Percentiles rank a stretch among this genome's conserved stretches.
Evolutionary conservation across 2,797 vertebrate species (phyloP).

Genomic region (Catharus ustulatus): DNA sequence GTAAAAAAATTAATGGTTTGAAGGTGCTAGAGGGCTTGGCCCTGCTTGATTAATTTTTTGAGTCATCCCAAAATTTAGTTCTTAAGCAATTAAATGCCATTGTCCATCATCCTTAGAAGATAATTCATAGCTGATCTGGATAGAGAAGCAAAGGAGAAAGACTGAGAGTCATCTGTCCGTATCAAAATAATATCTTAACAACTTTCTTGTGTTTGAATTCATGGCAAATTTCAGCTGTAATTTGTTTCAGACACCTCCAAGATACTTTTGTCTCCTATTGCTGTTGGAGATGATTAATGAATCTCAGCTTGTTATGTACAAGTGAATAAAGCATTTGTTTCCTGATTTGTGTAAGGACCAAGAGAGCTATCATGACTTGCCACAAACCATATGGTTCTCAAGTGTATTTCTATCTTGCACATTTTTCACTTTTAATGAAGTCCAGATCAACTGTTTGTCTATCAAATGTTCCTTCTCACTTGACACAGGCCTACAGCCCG

Average conservation of each 20-base stretch:
- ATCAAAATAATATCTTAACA: neutral
- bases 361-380: neutral
- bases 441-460: neutral
- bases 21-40: neutral
- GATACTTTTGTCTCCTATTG: neutral
- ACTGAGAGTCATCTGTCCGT: fast-evolving
- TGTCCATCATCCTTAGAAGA: neutral
- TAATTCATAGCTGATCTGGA: neutral
- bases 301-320: neutral
- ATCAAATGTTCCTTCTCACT: neutral
- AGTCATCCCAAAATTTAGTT: neutral
- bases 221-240: neutral
- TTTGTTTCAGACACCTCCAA: neutral
- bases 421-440: constrained; percentile 17
- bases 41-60: neutral
- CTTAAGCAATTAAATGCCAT: neutral
- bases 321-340: constrained; percentile 2
- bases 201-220: neutral
- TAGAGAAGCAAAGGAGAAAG: neutral
- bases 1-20: neutral
- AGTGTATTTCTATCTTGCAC: neutral
- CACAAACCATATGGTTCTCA: neutral
- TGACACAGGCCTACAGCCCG: neutral
- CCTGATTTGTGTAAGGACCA: neutral
- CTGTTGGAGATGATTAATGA: constrained; percentile 5